Conservation (phyloP, 1,140 invertebrate species). For the Aricia agestis region DNA sequence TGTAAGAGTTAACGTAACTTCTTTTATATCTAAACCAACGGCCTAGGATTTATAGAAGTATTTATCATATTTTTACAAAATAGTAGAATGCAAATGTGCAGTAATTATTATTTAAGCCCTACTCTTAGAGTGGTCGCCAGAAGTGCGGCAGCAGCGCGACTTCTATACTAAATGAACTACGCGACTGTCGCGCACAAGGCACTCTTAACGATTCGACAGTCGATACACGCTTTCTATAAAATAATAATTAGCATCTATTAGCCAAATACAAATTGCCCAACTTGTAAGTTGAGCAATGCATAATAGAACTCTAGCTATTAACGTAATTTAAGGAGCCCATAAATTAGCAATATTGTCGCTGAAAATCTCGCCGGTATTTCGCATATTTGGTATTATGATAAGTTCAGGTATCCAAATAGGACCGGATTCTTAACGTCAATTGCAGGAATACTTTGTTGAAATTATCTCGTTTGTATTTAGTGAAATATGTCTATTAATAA, state of each 20-base stretch:
- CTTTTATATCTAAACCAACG: neutral
- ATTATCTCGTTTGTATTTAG: neutral
- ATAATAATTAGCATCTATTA: neutral
- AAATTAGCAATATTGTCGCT: neutral
- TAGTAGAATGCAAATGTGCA: neutral
- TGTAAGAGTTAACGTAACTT: neutral
- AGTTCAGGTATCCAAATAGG: neutral
- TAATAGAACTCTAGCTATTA: too few relatives aligned
- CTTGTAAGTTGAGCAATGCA: neutral
- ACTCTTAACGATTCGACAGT: too few relatives aligned
- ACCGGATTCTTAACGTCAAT: neutral
- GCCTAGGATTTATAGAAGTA: neutral
- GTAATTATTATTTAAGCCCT: too few relatives aligned
- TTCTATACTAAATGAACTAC: too few relatives aligned
- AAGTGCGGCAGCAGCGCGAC: too few relatives aligned
- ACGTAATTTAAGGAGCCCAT: neutral
- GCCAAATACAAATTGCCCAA: neutral
- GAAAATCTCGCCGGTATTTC: neutral
- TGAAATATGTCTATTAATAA: neutral
- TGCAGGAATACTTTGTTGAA: neutral
- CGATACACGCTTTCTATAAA: too few relatives aligned
- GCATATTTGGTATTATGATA: slow-evolving; percentile 1
- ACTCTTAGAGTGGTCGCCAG: too few relatives aligned
- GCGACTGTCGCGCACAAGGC: too few relatives aligned
- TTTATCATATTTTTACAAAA: neutral